Evolutionary conservation across 2,113 vertebrate species (phyloP), one percentile per base, ranked within the genome.

Genomic region (Psettodes erumei): DNA sequence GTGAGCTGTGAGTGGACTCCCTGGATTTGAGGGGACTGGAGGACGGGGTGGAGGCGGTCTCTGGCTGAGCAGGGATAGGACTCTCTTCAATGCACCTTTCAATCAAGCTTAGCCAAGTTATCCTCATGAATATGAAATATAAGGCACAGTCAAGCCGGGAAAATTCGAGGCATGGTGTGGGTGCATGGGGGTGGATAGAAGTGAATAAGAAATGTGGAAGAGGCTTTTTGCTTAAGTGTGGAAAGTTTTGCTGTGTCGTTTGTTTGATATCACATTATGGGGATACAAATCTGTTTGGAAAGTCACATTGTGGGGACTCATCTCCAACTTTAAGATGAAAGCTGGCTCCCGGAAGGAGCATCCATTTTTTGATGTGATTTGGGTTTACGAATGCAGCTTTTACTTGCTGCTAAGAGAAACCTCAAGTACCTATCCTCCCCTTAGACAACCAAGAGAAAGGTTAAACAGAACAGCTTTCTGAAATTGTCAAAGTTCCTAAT

Each of bases 61-160:
- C 60, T 48, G 83, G 83, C 79, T 85, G 78, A 89, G 89, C 58
- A 59, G 79, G 89, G 88, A 89, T 90, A 89, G 89, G 88, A 85
- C 88, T 88, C 88, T 82, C 91, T 92, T 75, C 78, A 69, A 84
- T 93, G 91, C 91, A 90, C 91, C 88, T 92, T 91, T 92, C 91
- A 90, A 90, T 92, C 92, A 92, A 88, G 91, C 91, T 92, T 92
- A 92, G 91, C 83, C 59, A 85, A 88, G 88, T 87, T 89, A 89
- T 92, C 89, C 89, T 90, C 89, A 92, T 91, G 86, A 92, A 93
- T 93, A 91, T 90, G 86, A 91, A 91, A 86, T 83, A 79, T 84
- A 79, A 79, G 60, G 51, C 77, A 80, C 48, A 84, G 77, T 76
- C 79, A 76, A 89, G 76, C 76, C 0, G 19, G 64, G 59, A 55